Conservation (phyloP, 2,797 vertebrate genomes). For the Chaenodraco wilsoni region DNA sequence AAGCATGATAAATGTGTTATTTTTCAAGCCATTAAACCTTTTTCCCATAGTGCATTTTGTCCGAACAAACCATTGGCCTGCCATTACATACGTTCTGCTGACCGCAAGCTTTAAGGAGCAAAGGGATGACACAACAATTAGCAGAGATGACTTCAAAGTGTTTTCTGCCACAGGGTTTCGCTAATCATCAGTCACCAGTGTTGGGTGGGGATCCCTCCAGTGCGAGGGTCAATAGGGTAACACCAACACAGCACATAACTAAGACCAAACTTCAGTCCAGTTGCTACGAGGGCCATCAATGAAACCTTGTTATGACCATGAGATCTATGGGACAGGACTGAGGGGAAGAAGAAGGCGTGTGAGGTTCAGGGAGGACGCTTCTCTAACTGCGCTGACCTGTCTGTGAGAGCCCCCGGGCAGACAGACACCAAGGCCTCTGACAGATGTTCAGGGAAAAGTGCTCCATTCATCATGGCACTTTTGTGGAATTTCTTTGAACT, state of each 20-base stretch:
- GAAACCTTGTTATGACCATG: slow-evolving; percentile 67
- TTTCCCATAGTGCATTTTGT: slow-evolving; percentile 73
- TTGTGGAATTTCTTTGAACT: slow-evolving; percentile 75
- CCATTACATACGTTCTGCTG: slow-evolving; percentile 45
- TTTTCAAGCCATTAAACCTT: slow-evolving; percentile 82
- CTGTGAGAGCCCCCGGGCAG: slow-evolving; percentile 51
- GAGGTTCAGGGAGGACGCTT: slow-evolving; percentile 60
- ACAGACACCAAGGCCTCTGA: slow-evolving; percentile 61
- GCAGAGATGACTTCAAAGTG: slow-evolving; percentile 67
- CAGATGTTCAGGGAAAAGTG: slow-evolving; percentile 74
- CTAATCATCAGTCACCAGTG: slow-evolving; percentile 58
- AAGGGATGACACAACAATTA: slow-evolving; percentile 57
- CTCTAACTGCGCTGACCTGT: slow-evolving; percentile 69
- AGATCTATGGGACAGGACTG: slow-evolving; percentile 42
- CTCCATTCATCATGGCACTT: slow-evolving; percentile 70
- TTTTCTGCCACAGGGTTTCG: slow-evolving; percentile 47
- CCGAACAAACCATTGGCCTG: slow-evolving; percentile 54
- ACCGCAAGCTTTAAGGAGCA: slow-evolving; percentile 30
- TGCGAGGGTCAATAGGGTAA: slow-evolving; percentile 61
- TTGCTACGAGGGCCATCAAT: slow-evolving; percentile 60
- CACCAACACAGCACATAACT: slow-evolving; percentile 63
- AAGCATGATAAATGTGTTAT: slow-evolving; percentile 80
- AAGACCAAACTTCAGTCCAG: slow-evolving; percentile 53
- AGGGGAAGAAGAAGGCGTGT: slow-evolving; percentile 31
- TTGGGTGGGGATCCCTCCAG: slow-evolving; percentile 61